Base-by-base conservation (phyloP, 2,888 invertebrate genomes). In the Aethes cnicana region DNA sequence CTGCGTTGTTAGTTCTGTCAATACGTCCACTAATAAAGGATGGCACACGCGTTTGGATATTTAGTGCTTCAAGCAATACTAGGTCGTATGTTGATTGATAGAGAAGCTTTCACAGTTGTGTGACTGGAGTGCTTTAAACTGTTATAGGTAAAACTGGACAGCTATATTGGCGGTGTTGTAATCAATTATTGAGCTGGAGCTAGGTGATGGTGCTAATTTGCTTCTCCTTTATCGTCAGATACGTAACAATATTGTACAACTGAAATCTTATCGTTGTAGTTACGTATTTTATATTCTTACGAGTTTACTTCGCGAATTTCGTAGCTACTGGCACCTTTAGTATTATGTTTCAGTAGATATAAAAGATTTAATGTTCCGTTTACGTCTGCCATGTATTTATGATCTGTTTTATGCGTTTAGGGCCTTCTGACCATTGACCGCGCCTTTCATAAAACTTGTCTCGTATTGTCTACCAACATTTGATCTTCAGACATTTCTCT, bases 1-100 rank as follows among this genome's bases (percentile, higher is more conserved):
- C 73, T 61, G 69, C 72, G 78, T 75, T 79, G 81, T 82, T 83
- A 83, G 83, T 78, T 74, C 75, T 80, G 84, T 85, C 84, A 85
- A 85, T 82, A 84, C 64, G 69, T 79, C 70, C 74, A 74, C 74
- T 76, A 76, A 77, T 75, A 80, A 74, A 78, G 71, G 74, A 77
- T 74, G 73, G 68, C 71, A 70, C 64, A 37, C 46, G 65, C 61
- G 64, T 55, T 67, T 65, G 53, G 61, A 55, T 57, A 47, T 46
- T 55, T 39, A 53, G 33, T 47, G 46, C 59, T 56, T 49, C 59
- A 58, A 56, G 32, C 56, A 47, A 76, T 64, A 68, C 64, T 72
- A 63, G 52, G 57, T 66, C 69, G 66, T 68, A 59, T 55, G 42
- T 46, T 12, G 53, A 52, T 62, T 43, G 53, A 55, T 53, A 58